Evolutionary conservation across 2,113 vertebrate genomes (phyloP).

Genomic region (Miniopterus natalensis): DNA sequence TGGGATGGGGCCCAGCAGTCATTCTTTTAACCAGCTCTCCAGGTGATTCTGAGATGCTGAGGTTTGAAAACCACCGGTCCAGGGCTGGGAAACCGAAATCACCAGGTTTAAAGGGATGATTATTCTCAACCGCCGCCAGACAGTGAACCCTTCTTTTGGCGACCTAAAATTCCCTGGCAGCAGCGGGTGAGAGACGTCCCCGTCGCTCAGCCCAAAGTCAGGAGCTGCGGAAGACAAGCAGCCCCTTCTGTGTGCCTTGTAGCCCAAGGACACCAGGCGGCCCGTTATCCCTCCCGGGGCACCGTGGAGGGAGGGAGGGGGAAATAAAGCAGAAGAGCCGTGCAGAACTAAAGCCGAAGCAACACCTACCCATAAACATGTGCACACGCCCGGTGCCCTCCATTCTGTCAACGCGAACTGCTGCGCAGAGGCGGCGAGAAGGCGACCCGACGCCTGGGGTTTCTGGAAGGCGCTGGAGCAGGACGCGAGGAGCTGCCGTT

Average conservation of each 20-base stretch:
- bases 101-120: neutral
- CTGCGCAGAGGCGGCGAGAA: constrained; percentile 60
- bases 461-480: constrained; percentile 48
- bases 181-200: neutral
- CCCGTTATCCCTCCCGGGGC: neutral
- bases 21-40: neutral
- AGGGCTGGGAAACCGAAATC: constrained; percentile 6
- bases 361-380: constrained; percentile 84
- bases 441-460: constrained; percentile 58
- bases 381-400: constrained; percentile 33
- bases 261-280: constrained; percentile 55
- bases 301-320: neutral
- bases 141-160: constrained; percentile 56
- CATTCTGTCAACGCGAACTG: constrained; percentile 44
- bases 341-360: constrained; percentile 18
- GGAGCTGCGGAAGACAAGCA: constrained; percentile 55
- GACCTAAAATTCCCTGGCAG: constrained; percentile 67
- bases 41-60: neutral
- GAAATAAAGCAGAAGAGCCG: neutral
- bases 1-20: neutral
- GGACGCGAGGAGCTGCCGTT: constrained; percentile 50
- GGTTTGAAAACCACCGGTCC: neutral
- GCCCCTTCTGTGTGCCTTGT: constrained; percentile 50
- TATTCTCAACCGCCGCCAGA: neutral
- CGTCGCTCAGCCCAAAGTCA: constrained; percentile 37